Percentiles rank a stretch among this genome's conserved stretches.
Conservation (phyloP, 2,797 vertebrate species). For the Danio kyathit region DNA sequence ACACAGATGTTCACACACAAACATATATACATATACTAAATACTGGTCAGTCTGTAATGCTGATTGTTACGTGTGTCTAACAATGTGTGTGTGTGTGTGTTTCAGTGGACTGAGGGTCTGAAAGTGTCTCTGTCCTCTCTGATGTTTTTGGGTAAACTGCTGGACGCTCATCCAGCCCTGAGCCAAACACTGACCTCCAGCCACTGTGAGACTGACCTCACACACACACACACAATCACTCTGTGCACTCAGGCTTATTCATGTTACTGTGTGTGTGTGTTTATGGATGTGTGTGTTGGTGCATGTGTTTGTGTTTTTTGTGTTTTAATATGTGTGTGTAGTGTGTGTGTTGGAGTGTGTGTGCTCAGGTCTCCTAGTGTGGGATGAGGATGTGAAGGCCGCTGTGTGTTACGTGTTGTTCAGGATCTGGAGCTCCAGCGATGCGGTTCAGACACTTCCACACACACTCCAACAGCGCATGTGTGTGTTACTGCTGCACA, state of each 20-base stretch:
- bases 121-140: constrained; percentile 80
- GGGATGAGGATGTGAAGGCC: constrained; percentile 87
- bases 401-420: constrained; percentile 86
- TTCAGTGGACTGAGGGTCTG: constrained; percentile 81
- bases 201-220: constrained; percentile 81
- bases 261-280: neutral
- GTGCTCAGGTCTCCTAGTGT: constrained; percentile 72
- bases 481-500: constrained; percentile 84
- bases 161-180: constrained; percentile 83
- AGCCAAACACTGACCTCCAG: constrained; percentile 80
- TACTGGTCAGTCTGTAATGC: no score
- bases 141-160: constrained; percentile 87
- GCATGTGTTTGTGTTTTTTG: no score
- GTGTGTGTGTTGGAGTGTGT: constrained; percentile 51
- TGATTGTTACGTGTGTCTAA: constrained; percentile 29
- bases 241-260: neutral
- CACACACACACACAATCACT: neutral
- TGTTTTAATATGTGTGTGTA: constrained; percentile 4
- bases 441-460: constrained; percentile 76
- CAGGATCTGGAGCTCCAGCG: constrained; percentile 78
- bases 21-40: no score
- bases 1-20: no score
- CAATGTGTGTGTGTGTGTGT: neutral
- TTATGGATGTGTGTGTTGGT: neutral
- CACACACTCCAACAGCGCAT: constrained; percentile 84